A percentile compares a stretch with the other conserved stretches of the same genome.
Evolutionary conservation across 2,888 invertebrate genomes (phyloP).

Genomic region (Tortrix viridana): DNA sequence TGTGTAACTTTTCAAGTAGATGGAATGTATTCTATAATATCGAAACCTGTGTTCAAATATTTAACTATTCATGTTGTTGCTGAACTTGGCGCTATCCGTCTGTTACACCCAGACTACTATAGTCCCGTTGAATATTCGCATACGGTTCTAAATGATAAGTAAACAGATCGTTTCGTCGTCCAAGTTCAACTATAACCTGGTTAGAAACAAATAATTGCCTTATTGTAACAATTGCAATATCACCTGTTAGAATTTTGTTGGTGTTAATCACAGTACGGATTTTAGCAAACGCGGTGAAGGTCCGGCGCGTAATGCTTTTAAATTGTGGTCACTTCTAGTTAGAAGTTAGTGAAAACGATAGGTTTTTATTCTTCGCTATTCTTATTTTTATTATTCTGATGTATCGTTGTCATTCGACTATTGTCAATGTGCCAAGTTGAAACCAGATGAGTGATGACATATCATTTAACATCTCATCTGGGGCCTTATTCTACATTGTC

Average conservation of each 20-base stretch:
- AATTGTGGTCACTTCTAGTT: no score
- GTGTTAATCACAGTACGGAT: constrained; percentile 7
- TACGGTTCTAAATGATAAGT: background rate
- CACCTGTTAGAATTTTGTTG: constrained; percentile 23
- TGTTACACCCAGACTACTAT: no score
- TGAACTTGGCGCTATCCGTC: background rate
- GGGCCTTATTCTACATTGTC: no score
- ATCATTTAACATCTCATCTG: no score
- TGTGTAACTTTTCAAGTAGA: constrained; percentile 22
- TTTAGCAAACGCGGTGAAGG: background rate
- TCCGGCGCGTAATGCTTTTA: no score
- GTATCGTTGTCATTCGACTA: no score
- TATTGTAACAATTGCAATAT: constrained; percentile 30
- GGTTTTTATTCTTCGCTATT: no score
- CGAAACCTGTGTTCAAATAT: constrained; percentile 26
- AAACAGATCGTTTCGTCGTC: background rate
- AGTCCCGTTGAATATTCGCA: no score
- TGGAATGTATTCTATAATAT: constrained; percentile 17
- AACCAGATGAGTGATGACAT: no score
- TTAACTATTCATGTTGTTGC: background rate
- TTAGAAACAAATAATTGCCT: constrained; percentile 12
- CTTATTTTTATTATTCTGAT: no score
- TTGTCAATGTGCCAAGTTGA: no score
- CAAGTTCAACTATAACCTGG: constrained; percentile 13
- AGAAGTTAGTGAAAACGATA: no score